These are phyloP conservation scores for Lithobates sylvaticus DNA, from an alignment of 2,797 vertebrate species.

Conservation along the genomic window DNA sequence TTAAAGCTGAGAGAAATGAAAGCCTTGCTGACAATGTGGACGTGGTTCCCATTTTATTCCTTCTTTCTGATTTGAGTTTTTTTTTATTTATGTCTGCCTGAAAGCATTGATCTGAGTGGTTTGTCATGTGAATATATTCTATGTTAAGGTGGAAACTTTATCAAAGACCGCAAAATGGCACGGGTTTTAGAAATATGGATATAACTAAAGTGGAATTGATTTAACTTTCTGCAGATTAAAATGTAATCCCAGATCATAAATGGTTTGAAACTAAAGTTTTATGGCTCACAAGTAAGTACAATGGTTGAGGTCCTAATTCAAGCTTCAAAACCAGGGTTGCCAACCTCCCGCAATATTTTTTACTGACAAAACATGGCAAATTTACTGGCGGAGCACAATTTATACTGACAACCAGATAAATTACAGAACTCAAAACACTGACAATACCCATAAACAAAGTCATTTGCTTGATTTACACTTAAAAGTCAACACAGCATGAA, in stretches of 20 bases:
- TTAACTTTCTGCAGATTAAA: slow-evolving; percentile 8
- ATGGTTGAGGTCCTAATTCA: slow-evolving; percentile 59
- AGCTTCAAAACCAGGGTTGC: no score
- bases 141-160: slow-evolving; percentile 85
- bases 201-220: background rate
- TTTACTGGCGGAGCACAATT: no score
- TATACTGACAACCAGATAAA: no score
- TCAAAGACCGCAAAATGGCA: slow-evolving; percentile 65
- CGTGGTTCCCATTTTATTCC: slow-evolving; percentile 49
- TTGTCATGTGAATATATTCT: slow-evolving; percentile 79
- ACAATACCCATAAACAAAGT: no score
- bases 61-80: slow-evolving; percentile 43
- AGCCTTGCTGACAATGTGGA: slow-evolving; percentile 61
- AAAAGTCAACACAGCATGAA: no score
- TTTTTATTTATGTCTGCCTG: slow-evolving; percentile 76
- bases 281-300: slow-evolving; percentile 16
- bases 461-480: no score
- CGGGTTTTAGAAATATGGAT: background rate
- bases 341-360: no score
- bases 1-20: slow-evolving; percentile 48
- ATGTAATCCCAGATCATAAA: slow-evolving; percentile 1
- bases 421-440: no score
- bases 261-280: background rate
- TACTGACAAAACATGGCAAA: no score
- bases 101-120: slow-evolving; percentile 80